Evolutionary conservation across 1,140 invertebrate genomes (phyloP).

Genomic region (Cecropterus lyciades): DNA sequence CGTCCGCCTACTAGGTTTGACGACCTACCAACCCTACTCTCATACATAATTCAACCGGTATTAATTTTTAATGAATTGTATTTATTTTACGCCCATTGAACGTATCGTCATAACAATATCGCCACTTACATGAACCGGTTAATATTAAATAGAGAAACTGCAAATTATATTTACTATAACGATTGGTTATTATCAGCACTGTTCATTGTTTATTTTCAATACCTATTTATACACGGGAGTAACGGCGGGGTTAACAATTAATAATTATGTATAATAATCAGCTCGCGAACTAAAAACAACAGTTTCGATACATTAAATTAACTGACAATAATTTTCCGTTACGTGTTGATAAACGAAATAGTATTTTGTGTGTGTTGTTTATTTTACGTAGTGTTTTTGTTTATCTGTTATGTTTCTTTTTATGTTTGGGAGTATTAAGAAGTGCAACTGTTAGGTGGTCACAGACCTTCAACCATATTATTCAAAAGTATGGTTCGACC

Average conservation of each 20-base stretch:
- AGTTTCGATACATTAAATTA: neutral
- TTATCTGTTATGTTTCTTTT: too few species aligned
- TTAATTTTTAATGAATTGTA: too few species aligned
- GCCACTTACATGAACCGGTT: too few species aligned
- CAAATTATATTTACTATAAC: neutral
- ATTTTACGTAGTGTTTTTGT: neutral
- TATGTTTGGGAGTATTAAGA: too few species aligned
- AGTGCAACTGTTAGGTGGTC: too few species aligned
- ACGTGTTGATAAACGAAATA: neutral
- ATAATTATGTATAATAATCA: conserved; percentile 12
- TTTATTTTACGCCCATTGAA: too few species aligned
- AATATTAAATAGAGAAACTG: neutral
- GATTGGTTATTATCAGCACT: conserved; percentile 7
- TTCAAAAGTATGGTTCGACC: too few species aligned
- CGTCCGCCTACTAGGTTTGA: too few species aligned
- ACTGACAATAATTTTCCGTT: neutral
- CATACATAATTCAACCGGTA: too few species aligned
- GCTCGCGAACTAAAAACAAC: conserved; percentile 11
- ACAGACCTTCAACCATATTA: too few species aligned
- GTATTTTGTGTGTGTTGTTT: neutral
- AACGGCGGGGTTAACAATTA: neutral
- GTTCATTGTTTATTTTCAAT: neutral
- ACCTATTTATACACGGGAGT: neutral
- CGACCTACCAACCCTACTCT: too few species aligned
- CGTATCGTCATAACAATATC: too few species aligned